Base-by-base conservation (phyloP, 2,888 invertebrate species). In the Aplocera efformata region DNA sequence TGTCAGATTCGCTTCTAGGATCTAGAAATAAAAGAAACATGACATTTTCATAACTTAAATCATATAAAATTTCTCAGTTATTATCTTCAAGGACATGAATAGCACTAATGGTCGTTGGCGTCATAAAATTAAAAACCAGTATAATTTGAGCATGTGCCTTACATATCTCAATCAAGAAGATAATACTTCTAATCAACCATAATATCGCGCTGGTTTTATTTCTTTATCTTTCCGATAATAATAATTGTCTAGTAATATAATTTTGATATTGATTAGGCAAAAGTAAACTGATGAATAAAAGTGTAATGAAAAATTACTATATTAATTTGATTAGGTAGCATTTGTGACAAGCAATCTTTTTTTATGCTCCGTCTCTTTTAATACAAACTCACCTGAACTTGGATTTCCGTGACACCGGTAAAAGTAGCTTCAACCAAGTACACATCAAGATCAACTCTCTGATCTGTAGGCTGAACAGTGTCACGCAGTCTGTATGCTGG, bases 381-480 rank as follows among this genome's bases (percentile, higher is more conserved):
- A n/a, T n/a, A n/a, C n/a, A n/a, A 22, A 22, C 5, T 9, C 10
- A 17, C 13, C 5, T 17, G 13, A 17, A 17, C 13, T 17, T 17
- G 2, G 13, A 17, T 17, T 17, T 17, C 13, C 2, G 13, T 76
- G 0, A 68, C 5, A 0, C 86, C 86, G 42, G 66, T 60, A 37
- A 86, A 79, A 8, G 68, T 59, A 0, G 67, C 65, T 10, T 72
- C 67, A 1, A 51, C 41, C 1, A 88, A 46, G 38, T 72, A 60
- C 0, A 85, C 83, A 32, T 88, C 86, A 0, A 88, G 56, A 8
- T 81, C 72, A 0, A 84, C 69, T 7, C 56, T 38, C 7, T 79
- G 42, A 2, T 62, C 38, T 1, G 49, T 62, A 1, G 88, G 88
- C 38, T 76, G 67, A 3, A 88, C 79, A 6, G 42, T 59, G 22